These are phyloP conservation scores for Tyrophagus putrescentiae DNA, from an alignment of 1,140 invertebrate genomes.

Conservation along the genomic window DNA sequence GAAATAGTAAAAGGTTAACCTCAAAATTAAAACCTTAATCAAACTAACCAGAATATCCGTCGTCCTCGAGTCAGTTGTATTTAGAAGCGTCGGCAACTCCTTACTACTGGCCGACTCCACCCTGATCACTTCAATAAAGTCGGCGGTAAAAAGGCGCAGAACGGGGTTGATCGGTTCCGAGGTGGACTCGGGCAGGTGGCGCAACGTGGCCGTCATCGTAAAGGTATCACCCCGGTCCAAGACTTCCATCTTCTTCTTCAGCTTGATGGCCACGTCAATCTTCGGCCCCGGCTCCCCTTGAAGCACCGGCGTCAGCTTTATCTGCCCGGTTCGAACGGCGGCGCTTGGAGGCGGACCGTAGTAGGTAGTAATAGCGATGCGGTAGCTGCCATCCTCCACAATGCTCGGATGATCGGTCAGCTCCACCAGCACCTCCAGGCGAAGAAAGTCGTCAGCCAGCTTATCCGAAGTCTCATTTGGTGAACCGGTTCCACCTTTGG, in stretches of 20 bases:
- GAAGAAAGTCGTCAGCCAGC: conserved; percentile 26
- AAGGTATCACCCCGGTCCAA: conserved; percentile 24
- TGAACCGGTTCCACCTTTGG: neutral
- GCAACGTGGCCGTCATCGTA: conserved; percentile 15
- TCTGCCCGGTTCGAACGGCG: neutral
- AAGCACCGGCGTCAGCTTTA: conserved; percentile 14
- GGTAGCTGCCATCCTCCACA: conserved; percentile 17
- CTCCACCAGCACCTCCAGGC: conserved; percentile 25
- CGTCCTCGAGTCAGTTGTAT: conserved; percentile 19
- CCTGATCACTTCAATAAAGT: conserved; percentile 21
- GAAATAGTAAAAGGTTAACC: neutral
- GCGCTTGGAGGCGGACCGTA: conserved; percentile 7
- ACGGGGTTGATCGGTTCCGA: conserved; percentile 23
- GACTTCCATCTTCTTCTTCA: conserved; percentile 22
- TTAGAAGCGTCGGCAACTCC: conserved; percentile 10
- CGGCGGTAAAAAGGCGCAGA: conserved; percentile 23
- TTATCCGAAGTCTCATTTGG: neutral
- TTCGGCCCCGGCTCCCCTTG: conserved; percentile 21
- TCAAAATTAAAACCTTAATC: neutral
- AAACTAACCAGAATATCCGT: conserved; percentile 25
- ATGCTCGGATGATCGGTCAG: conserved; percentile 26
- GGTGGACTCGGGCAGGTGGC: conserved; percentile 21
- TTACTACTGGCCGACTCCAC: conserved; percentile 20
- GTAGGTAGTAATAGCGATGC: conserved; percentile 20
- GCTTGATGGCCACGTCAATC: conserved; percentile 17